These are phyloP conservation scores for Xenopus borealis DNA, from an alignment of 2,113 vertebrate species.

Conservation along the genomic window DNA sequence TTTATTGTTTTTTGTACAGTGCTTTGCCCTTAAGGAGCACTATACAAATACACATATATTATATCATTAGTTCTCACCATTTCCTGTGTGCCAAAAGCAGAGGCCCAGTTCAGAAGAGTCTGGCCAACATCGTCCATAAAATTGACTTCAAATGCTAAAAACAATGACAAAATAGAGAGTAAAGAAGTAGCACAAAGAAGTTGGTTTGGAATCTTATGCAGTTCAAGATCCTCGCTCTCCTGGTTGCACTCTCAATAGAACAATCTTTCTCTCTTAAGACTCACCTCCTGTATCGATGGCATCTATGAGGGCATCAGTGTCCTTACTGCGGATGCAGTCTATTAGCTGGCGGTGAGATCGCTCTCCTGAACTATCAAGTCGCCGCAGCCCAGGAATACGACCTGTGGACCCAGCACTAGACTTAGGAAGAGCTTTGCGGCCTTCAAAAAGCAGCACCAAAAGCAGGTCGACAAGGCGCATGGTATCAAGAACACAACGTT, in stretches of 20 bases:
- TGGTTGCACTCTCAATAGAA: too few species aligned
- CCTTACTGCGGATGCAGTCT: constrained; percentile 98
- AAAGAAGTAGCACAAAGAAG: too few species aligned
- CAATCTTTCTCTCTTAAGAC: constrained; percentile 14
- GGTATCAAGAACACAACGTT: constrained; percentile 97
- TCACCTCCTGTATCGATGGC: constrained; percentile 98
- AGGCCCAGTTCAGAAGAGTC: constrained; percentile 97
- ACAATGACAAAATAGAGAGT: not conserved
- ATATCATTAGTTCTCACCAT: constrained; percentile 75
- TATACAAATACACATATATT: too few species aligned
- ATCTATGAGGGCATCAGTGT: constrained; percentile 96
- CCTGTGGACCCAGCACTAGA: constrained; percentile 95
- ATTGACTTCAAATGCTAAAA: constrained; percentile 95
- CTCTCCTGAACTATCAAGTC: constrained; percentile 94
- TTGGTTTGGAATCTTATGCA: too few species aligned
- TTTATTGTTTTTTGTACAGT: too few species aligned
- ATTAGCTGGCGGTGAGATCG: constrained; percentile 97
- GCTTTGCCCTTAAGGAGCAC: too few species aligned
- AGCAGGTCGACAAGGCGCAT: constrained; percentile 98
- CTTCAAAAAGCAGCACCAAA: constrained; percentile 96
- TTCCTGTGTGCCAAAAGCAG: constrained; percentile 99
- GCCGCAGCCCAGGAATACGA: constrained; percentile 89
- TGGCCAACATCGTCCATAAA: constrained; percentile 99
- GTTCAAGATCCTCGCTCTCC: too few species aligned
- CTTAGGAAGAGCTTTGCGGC: constrained; percentile 94